Evolutionary conservation across 2,888 invertebrate species (phyloP).

Genomic region (Rutpela maculata): DNA sequence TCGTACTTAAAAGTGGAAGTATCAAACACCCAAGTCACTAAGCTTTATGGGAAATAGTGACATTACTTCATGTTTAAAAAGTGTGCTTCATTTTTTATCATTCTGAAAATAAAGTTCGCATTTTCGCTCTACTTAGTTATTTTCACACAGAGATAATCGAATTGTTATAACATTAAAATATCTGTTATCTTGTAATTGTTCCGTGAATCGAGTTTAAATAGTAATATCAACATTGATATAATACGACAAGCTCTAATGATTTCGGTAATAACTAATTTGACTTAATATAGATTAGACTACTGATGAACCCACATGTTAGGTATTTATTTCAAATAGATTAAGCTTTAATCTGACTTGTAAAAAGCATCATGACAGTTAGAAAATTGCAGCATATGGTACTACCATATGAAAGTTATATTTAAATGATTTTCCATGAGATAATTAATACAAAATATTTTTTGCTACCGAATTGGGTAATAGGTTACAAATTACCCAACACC

Average conservation of each 20-base stretch:
- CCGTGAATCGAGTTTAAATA: constrained; percentile 59
- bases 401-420: constrained; percentile 46
- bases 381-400: constrained; percentile 64
- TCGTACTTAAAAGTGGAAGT: too few relatives aligned
- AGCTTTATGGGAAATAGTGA: too few relatives aligned
- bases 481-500: too few relatives aligned
- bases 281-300: constrained; percentile 63
- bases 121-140: constrained; percentile 13
- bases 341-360: constrained; percentile 64
- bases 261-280: constrained; percentile 61
- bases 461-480: not conserved
- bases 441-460: not conserved
- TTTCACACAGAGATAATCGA: constrained; percentile 21
- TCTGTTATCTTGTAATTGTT: constrained; percentile 54
- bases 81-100: not conserved
- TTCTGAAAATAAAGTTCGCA: not conserved
- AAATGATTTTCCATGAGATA: not conserved
- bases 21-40: too few relatives aligned
- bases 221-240: constrained; percentile 52
- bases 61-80: not conserved
- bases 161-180: constrained; percentile 35
- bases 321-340: constrained; percentile 63
- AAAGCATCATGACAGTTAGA: constrained; percentile 63
- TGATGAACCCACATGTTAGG: constrained; percentile 58
- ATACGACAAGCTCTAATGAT: constrained; percentile 60